Conservation (phyloP, 2,888 invertebrate genomes). For the Ischnus inquisitorius region DNA sequence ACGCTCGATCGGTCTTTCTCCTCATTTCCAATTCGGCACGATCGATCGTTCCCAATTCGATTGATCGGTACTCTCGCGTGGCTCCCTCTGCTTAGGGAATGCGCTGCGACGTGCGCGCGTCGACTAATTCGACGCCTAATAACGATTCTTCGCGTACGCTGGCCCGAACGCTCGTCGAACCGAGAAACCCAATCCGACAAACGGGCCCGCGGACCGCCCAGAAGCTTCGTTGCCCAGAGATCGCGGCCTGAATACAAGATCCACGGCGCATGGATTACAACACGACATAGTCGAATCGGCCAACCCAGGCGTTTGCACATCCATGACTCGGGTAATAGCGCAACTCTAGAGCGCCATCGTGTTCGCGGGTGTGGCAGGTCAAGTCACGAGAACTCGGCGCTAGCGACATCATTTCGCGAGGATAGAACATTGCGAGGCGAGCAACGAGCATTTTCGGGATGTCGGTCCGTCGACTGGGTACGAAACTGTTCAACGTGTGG, state of each 20-base stretch:
- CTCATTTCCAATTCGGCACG: conserved; percentile 51
- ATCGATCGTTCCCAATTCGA: conserved; percentile 61
- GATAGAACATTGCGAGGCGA: conserved; percentile 18
- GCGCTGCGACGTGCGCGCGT: conserved; percentile 2
- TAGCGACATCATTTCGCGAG: not conserved
- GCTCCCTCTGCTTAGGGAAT: not conserved
- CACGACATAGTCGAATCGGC: conserved; percentile 1
- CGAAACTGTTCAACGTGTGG: no score
- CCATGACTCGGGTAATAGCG: not conserved
- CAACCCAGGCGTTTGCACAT: not conserved
- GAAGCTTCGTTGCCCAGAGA: conserved; percentile 27
- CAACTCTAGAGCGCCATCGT: not conserved
- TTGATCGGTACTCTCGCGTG: conserved; percentile 4
- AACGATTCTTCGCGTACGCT: conserved; percentile 10
- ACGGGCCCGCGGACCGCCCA: conserved; percentile 36
- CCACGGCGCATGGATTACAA: conserved; percentile 32
- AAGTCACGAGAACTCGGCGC: not conserved
- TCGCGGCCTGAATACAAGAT: conserved; percentile 60
- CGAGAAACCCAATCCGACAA: conserved; percentile 11
- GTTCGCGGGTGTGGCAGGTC: conserved; percentile 34
- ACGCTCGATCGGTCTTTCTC: conserved; percentile 8
- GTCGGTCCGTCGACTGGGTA: not conserved
- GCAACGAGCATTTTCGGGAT: not conserved
- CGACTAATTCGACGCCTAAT: conserved; percentile 13
- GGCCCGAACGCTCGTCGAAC: not conserved